Evolutionary conservation across 2,888 invertebrate species (phyloP).

Genomic region (Toxonevra muliebris): DNA sequence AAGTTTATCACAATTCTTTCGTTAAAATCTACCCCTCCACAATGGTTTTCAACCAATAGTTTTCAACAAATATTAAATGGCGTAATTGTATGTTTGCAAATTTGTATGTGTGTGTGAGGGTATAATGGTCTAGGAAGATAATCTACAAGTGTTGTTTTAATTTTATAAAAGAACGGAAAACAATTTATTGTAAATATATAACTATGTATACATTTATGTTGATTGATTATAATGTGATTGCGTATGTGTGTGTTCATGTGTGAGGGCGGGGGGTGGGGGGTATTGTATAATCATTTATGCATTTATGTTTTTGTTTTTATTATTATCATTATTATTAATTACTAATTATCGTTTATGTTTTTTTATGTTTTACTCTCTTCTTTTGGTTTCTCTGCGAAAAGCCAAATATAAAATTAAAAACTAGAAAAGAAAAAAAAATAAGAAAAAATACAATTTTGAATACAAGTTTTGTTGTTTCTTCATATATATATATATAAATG

Average conservation of each 20-base stretch:
- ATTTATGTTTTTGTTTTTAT: background rate
- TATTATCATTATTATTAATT: background rate
- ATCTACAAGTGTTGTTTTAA: background rate
- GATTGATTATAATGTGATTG: slow-evolving; percentile 5
- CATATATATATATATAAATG: slow-evolving; percentile 12
- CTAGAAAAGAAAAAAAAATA: slow-evolving; percentile 25
- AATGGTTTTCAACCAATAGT: too few species aligned
- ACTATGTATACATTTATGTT: slow-evolving; percentile 8
- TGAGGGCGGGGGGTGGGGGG: too few species aligned
- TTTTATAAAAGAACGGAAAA: slow-evolving; percentile 9
- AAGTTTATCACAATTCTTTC: too few species aligned
- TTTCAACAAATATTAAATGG: too few species aligned
- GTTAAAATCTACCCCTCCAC: too few species aligned
- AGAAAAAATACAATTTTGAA: slow-evolving; percentile 18
- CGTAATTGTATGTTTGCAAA: too few species aligned
- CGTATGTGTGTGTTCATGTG: background rate
- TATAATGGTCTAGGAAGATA: background rate
- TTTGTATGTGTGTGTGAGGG: background rate
- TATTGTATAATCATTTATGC: background rate
- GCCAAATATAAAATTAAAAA: slow-evolving; percentile 25
- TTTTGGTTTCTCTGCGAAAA: slow-evolving; percentile 35
- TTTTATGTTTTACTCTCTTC: background rate
- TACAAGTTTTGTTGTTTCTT: background rate
- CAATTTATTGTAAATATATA: slow-evolving; percentile 15
- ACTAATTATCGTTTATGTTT: background rate